Evolutionary conservation across 2,888 invertebrate species (phyloP).

Genomic region (Cephus pygmeus): DNA sequence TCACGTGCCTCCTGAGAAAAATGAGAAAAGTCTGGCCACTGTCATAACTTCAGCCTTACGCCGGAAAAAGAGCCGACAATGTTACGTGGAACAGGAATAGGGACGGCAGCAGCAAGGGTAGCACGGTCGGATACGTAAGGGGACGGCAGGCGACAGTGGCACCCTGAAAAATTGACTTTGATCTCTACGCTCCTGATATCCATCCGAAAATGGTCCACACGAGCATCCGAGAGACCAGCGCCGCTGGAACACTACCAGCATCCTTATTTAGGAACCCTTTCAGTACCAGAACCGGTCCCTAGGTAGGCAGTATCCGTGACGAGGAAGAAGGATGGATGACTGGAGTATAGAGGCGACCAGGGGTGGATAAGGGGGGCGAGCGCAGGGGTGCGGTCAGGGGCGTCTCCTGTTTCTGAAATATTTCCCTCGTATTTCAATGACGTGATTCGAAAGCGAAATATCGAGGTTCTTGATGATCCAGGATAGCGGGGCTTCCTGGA

Average conservation of each 20-base stretch:
- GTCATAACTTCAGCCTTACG: neutral
- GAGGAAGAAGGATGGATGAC: neutral
- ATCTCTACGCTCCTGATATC: neutral
- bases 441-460: slow-evolving; percentile 24
- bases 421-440: slow-evolving; percentile 25
- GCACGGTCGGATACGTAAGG: neutral
- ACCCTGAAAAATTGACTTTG: neutral
- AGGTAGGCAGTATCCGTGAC: neutral
- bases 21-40: slow-evolving; percentile 4
- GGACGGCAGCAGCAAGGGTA: neutral
- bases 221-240: neutral
- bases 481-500: neutral
- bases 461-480: slow-evolving; percentile 15
- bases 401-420: slow-evolving; percentile 22
- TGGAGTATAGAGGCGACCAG: neutral
- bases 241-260: neutral
- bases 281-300: neutral
- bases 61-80: neutral
- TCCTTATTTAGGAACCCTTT: neutral
- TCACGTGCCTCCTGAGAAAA: slow-evolving; percentile 4
- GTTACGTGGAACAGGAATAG: neutral
- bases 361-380: neutral
- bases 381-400: neutral
- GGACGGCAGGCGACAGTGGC: neutral
- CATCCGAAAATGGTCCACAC: neutral